Evolutionary conservation across 2,888 invertebrate species (phyloP), one percentile per base, ranked within the genome.

Genomic region (Xanthia togata): DNA sequence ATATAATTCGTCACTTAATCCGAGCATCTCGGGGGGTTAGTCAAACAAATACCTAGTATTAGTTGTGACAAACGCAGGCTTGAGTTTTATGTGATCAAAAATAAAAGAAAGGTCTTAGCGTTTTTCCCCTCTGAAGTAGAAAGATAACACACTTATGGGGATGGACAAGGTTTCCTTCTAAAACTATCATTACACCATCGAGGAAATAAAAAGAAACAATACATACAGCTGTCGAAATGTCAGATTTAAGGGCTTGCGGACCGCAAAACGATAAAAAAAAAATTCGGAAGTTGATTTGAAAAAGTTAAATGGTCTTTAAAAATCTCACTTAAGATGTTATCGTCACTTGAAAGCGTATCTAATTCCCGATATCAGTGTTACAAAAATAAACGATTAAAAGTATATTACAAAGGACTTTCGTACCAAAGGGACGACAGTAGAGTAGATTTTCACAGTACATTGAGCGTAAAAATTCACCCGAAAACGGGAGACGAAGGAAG

Each of bases 1-100:
- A 93, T 94, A 95, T 95, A 96, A 96, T 95, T 96, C 95, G 93
- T 94, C 94, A 93, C 95, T 93, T 95, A 95, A 96, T 95, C 96
- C 95, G 71, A 87, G 89, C 90, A 90, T 91, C 91, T 90, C 87
- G 90, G 90, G 92, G 93, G 90, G 92, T 91, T 90, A 90, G 90
- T 85, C 90, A 92, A 92, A 95, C 95, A 94, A 95, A 95, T 95
- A 94, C 91, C 92, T 90, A 90, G 92, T 91, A 93, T 95, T 95
- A 94, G 88, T 87, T 83, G 89, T 92, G 95, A 95, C 93, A 93
- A 92, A 92, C 91, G 91, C 87, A 77, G 81, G 71, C 83, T 84
- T 76, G 83, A 76, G 87, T 82, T 86, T 88, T 86, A 76, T 79
- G 73, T 80, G 84, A 85, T 77, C 79, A 79, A 87, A 88, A 77